Conservation (phyloP, 2,797 vertebrate genomes). For the Smutsia temminckii region DNA sequence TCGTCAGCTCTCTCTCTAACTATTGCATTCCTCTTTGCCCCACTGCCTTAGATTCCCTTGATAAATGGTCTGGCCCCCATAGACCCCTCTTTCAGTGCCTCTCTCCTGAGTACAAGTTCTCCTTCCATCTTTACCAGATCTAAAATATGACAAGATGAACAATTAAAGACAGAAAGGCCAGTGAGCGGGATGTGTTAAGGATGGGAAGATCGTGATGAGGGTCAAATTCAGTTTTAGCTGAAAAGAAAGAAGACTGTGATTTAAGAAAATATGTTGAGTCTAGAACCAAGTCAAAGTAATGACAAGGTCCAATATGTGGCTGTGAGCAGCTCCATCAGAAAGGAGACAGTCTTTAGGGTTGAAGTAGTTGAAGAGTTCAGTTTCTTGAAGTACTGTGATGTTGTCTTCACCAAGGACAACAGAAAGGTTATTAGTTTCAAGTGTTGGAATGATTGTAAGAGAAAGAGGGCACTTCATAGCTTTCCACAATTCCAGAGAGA, state of each 20-base stretch:
- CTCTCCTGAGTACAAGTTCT: background rate
- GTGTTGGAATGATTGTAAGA: slow-evolving; percentile 29
- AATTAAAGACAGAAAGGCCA: background rate
- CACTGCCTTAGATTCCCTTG: background rate
- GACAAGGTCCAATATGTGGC: background rate
- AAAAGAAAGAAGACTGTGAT: background rate
- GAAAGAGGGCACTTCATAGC: slow-evolving; percentile 28
- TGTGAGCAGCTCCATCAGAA: background rate
- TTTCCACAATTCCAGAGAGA: background rate
- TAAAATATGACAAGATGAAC: background rate
- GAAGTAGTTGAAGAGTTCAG: background rate
- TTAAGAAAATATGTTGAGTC: background rate
- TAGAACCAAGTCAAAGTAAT: slow-evolving; percentile 1
- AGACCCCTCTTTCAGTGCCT: background rate
- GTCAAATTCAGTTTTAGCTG: background rate
- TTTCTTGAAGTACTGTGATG: slow-evolving; percentile 14
- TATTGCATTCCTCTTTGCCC: background rate
- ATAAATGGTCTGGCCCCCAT: background rate
- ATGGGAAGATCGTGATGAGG: background rate
- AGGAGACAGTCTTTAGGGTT: background rate
- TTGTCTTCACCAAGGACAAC: background rate
- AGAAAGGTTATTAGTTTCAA: slow-evolving; percentile 27
- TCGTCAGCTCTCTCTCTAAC: background rate
- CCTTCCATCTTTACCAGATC: background rate
- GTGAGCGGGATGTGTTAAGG: background rate